Conservation (phyloP, 2,797 vertebrate genomes). For the Tachyglossus aculeatus region DNA sequence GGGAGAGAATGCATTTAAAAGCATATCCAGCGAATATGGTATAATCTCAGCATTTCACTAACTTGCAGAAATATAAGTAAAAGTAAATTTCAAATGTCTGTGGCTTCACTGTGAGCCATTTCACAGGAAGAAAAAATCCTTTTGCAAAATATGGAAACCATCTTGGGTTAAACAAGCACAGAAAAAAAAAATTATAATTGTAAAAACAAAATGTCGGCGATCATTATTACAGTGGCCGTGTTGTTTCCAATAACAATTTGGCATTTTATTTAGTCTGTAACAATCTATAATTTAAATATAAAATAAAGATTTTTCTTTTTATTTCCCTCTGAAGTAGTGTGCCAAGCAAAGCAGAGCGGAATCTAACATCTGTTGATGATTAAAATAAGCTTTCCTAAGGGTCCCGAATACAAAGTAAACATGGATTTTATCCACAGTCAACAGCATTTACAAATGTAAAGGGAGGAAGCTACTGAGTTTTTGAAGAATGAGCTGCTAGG, state of each 20-base stretch:
- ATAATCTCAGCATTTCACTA: constrained; percentile 71
- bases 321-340: constrained; percentile 81
- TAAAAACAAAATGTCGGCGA: constrained; percentile 80
- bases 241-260: constrained; percentile 86
- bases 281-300: constrained; percentile 88
- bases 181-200: constrained; percentile 79
- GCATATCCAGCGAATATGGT: constrained; percentile 64
- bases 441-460: constrained; percentile 96
- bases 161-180: constrained; percentile 74
- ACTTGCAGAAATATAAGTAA: constrained; percentile 71
- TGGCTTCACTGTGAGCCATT: constrained; percentile 69
- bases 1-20: constrained; percentile 55
- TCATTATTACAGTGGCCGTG: constrained; percentile 80
- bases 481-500: constrained; percentile 92
- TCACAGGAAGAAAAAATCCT: constrained; percentile 53
- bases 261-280: constrained; percentile 86
- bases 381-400: constrained; percentile 87
- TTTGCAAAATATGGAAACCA: constrained; percentile 75
- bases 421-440: constrained; percentile 96
- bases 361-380: constrained; percentile 92
- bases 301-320: constrained; percentile 85
- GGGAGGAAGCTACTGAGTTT: constrained; percentile 98
- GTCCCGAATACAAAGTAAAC: constrained; percentile 95
- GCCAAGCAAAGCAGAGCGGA: constrained; percentile 87
- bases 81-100: constrained; percentile 73